Evolutionary conservation across 53 echinoderm and acorn worm species (phyloP), one percentile per base, ranked within the genome.

Genomic region (Pentamera pediparva): DNA sequence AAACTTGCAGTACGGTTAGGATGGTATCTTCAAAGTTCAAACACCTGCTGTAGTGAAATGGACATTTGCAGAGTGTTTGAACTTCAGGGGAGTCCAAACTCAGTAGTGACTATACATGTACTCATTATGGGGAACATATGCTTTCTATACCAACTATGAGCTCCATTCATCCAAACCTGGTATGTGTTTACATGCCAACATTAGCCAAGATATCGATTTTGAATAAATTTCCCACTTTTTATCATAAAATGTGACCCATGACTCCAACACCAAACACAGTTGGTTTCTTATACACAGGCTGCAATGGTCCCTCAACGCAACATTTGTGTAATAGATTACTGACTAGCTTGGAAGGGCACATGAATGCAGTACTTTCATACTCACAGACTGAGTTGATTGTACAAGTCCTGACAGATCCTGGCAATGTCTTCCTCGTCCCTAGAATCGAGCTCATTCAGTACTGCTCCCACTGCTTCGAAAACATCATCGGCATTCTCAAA

Each of bases 401-500:
- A 82, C 11, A 96, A 81, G 31, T 88, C 75, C 32, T 76, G 53
- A 52, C 96, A 96, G 21, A 96, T 60, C 22, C 37, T 30, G 52
- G 51, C 28, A 4, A 91, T 86, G 26, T 80, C 83, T 5, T 83
- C 82, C 32, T 85, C 85, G 63, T 82, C 85, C 43, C 65, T 79
- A 48, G 85, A 79, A 19, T 85, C 83, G 17, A 96, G 85, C 62
- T 88, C 91, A 61, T 82, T 76, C 4, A 96, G 82, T 38, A 96
- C 74, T 10, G 72, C 90, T 50, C 96, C 96, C 33, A 91, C 78
- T 15, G 96, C 96, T 33, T 96, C 96, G 43, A 88, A 91, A 4
- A 96, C 76, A 78, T 96, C 96, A 29, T 87, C 91, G 24, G 61
- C 76, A 49, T 54, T 75, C 34, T 86, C 73, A 75, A 96, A 91